These are phyloP conservation scores for Rhea americana DNA, from an alignment of 2,113 vertebrate genomes.

Conservation along the genomic window DNA sequence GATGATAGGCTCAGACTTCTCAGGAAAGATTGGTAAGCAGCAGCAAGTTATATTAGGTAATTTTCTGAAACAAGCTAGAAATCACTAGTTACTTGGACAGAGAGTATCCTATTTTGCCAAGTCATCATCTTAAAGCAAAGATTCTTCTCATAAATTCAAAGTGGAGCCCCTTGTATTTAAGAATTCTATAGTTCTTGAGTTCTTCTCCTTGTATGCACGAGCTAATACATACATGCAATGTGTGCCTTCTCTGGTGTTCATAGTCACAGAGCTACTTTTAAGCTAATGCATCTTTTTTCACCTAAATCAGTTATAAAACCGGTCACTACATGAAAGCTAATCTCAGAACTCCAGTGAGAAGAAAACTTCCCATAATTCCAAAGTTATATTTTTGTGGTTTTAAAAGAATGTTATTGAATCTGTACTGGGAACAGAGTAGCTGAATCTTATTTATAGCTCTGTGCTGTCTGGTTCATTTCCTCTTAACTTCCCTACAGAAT, in stretches of 20 bases:
- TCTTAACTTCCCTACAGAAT: conserved; percentile 74
- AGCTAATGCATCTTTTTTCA: not conserved
- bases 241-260: not conserved
- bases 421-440: conserved; percentile 55
- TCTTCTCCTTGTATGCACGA: not conserved
- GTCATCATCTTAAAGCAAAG: not conserved
- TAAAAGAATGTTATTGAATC: conserved; percentile 59
- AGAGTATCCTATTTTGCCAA: not conserved
- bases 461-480: conserved; percentile 75
- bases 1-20: not conserved
- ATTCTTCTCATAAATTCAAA: not conserved
- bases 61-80: not conserved
- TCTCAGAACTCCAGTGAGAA: conserved; percentile 36
- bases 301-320: not conserved
- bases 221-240: not conserved
- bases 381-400: conserved; percentile 37
- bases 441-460: conserved; percentile 77
- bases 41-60: not conserved
- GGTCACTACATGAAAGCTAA: not conserved
- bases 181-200: not conserved
- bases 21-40: not conserved
- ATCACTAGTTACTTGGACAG: not conserved
- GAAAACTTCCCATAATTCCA: conserved; percentile 19
- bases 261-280: conserved; percentile 9
- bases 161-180: not conserved